Conservation (phyloP, 2,888 invertebrate species). For the Nemurella pictetii region DNA sequence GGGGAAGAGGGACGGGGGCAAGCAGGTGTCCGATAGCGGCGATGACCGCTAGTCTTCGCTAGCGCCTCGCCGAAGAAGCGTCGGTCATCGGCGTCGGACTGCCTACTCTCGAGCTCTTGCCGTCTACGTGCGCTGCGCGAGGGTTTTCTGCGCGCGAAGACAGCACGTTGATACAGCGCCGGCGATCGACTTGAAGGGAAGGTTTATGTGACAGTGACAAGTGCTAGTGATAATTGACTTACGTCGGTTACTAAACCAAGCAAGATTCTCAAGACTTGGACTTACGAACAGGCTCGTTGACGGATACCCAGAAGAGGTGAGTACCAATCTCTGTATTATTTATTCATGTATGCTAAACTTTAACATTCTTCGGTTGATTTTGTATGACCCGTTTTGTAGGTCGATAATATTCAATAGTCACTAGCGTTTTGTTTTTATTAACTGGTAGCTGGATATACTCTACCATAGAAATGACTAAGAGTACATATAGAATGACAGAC, state of each 20-base stretch:
- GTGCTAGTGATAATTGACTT: not conserved
- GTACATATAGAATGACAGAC: too few species aligned
- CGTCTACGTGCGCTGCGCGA: too few species aligned
- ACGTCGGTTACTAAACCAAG: not conserved
- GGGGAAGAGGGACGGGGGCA: not conserved
- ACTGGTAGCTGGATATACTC: too few species aligned
- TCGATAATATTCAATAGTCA: too few species aligned
- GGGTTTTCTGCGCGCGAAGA: not conserved
- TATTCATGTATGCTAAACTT: too few species aligned
- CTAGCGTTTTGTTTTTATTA: too few species aligned
- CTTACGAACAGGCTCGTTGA: not conserved
- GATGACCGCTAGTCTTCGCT: not conserved
- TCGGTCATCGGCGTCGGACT: not conserved
- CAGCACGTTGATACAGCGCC: not conserved
- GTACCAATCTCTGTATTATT: not conserved
- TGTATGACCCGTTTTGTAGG: too few species aligned
- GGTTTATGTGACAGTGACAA: not conserved
- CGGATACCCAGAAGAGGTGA: not conserved
- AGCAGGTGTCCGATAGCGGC: not conserved
- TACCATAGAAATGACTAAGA: too few species aligned
- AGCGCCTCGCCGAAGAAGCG: not conserved
- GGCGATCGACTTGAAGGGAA: not conserved
- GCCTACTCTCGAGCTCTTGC: too few species aligned
- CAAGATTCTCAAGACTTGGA: not conserved
- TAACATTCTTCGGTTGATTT: too few species aligned